Percentiles rank a stretch among this genome's conserved stretches.
Evolutionary conservation across 2,797 vertebrate species (phyloP).

Genomic region (Brachymystax lenok): DNA sequence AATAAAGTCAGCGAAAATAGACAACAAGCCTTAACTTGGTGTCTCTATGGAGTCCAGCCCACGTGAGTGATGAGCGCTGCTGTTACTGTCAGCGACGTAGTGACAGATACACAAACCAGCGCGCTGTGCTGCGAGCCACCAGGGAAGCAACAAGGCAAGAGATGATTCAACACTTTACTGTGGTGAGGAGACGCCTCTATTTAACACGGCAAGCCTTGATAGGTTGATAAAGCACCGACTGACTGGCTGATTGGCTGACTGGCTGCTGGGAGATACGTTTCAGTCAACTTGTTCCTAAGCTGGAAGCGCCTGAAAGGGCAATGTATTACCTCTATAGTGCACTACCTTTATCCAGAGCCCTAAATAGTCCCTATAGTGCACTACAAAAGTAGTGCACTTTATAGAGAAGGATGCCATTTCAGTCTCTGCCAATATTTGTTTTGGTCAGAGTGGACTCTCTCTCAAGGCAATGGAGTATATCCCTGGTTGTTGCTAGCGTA

Average conservation of each 20-base stretch:
- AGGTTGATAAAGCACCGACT: background rate
- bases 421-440: slow-evolving; percentile 18
- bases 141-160: slow-evolving; percentile 30
- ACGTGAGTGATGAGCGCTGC: slow-evolving; percentile 38
- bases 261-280: too few species aligned
- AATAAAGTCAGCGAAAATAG: too few species aligned
- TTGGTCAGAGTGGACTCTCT: slow-evolving; percentile 17
- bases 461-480: slow-evolving; percentile 5
- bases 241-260: too few species aligned
- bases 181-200: slow-evolving; percentile 33
- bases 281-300: background rate
- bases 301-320: too few species aligned
- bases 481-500: slow-evolving; percentile 14
- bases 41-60: slow-evolving; percentile 14
- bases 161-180: slow-evolving; percentile 60
- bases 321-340: background rate
- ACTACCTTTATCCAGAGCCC: background rate
- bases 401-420: background rate
- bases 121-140: slow-evolving; percentile 36
- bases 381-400: background rate
- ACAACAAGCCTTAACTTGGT: too few species aligned
- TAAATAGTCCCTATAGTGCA: background rate
- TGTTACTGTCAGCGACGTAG: slow-evolving; percentile 49
- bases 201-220: slow-evolving; percentile 35
- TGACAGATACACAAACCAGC: slow-evolving; percentile 52